Evolutionary conservation across 1,140 invertebrate species (phyloP), one percentile per base, ranked within the genome.

Genomic region (Cydia fagiglandana): DNA sequence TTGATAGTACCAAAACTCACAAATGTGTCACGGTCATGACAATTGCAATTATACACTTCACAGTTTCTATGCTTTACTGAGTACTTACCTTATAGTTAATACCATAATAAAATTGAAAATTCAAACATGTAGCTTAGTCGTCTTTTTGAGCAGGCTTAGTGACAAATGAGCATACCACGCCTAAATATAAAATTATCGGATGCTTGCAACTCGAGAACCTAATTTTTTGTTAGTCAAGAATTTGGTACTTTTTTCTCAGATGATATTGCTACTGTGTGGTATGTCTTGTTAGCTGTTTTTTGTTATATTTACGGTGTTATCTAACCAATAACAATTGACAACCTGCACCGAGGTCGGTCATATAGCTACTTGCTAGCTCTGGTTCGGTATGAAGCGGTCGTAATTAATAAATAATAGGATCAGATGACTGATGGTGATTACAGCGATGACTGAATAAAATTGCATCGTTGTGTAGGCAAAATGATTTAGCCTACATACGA

Each of bases 1-100:
- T 17, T 53, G 15, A 53, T n/a, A 15, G 50, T 53, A 53, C 50
- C 15, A n/a, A 53, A 53, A 53, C 15, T 56, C 53, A 17, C 53
- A 56, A 56, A 56, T 56, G 6, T 56, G 53, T 56, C 53, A 56
- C 53, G 53, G 53, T 56, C 53, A 56, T 56, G 53, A 56, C 53
- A 47, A 7, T 56, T 56, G n/a, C 53, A 56, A 56, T 47, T 56
- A 56, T 7, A 17, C n/a, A 56, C 53, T 17, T 9, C 53, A 56
- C 53, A 9, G 53, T 56, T 56, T 56, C 53, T 20, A 56, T 50
- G 3, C 47, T 50, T 50, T 50, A 50, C 47, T 56, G n/a, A 2
- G 15, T 50, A 56, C 15, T 7, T 20, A 56, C 7, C n/a, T 56
- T 9, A 17, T 56, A n/a, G n/a, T 17, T 47, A n/a, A n/a, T 13